Base-by-base conservation (phyloP, 2,113 vertebrate genomes). In the Sminthopsis crassicaudata region DNA sequence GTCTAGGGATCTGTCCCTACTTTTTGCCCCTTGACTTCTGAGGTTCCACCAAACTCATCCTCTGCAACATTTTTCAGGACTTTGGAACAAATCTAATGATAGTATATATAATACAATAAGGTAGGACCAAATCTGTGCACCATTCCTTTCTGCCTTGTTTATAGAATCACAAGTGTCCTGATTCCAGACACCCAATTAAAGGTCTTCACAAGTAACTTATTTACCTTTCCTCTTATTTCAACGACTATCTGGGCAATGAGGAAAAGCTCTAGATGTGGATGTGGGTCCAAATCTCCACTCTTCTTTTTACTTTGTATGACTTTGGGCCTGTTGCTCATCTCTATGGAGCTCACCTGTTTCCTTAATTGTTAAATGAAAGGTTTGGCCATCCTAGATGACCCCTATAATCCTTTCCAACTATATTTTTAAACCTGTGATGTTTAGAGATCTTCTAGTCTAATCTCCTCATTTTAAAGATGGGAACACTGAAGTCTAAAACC, bases 401-500 rank as follows among this genome's bases (percentile, higher is more conserved):
- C 14, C 60, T n/a, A n/a, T 76, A 14, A 76, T n/a, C 30, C 60
- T 76, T n/a, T 76, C 30, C 60, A 36, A 76, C 30, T 30, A 55
- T 19, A 16, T 76, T n/a, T 60, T 76, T 16, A 76, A 76, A 6
- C 30, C 60, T n/a, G 51, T 53, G 14, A 30, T 90, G 46, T 54
- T 46, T 60, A 60, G 42, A 46, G 14, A 67, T 88, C 89, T 95
- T 52, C 94, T 60, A 91, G 54, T 91, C 46, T 60, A 60, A n/a
- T 16, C 14, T 76, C 50, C 30, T 52, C 50, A 91, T 92, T 54
- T 88, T 92, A 92, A 93, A 55, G 91, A 93, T 16, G 76, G 93
- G 42, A 55, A 91, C 93, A n/a, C 22, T 11, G 91, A 91, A 92
- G 88, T 48, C 55, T 46, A 94, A 54, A 22, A 46, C 51, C 88